These are phyloP conservation scores for Rhinophrynus dorsalis DNA, from an alignment of 2,797 vertebrate species.

Conservation along the genomic window DNA sequence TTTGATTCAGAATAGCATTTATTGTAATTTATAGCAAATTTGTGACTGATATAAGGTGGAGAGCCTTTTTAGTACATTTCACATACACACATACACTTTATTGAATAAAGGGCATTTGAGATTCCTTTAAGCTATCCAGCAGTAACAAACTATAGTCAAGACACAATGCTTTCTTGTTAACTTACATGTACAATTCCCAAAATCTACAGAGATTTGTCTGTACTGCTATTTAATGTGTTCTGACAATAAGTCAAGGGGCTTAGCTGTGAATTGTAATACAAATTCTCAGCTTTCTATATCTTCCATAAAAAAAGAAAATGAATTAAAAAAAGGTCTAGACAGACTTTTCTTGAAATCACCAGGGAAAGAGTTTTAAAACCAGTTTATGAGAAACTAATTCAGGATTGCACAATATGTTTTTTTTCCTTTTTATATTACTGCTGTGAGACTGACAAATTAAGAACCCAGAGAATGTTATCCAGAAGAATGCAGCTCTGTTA, in stretches of 20 bases:
- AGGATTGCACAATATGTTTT: constrained; percentile 63
- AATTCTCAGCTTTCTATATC: constrained; percentile 68
- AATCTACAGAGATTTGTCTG: constrained; percentile 62
- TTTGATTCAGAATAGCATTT: not conserved
- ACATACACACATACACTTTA: not conserved
- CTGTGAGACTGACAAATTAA: constrained; percentile 55
- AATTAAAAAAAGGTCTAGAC: constrained; percentile 69
- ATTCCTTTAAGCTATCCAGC: constrained; percentile 16
- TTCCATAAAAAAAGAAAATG: constrained; percentile 63
- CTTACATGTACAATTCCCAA: constrained; percentile 54
- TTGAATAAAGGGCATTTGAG: constrained; percentile 18
- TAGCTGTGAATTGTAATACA: constrained; percentile 67
- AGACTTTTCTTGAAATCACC: constrained; percentile 65
- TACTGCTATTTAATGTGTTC: constrained; percentile 60
- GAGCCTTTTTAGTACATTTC: no score
- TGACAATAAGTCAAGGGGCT: constrained; percentile 68
- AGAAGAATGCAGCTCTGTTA: constrained; percentile 61
- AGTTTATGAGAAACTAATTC: constrained; percentile 72
- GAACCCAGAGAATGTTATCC: constrained; percentile 60
- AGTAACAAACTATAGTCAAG: constrained; percentile 23
- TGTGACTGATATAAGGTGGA: no score
- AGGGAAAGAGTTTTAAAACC: constrained; percentile 68
- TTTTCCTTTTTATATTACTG: constrained; percentile 50
- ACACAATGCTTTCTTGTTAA: constrained; percentile 47
- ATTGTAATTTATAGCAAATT: no score